Evolutionary conservation across 2,797 vertebrate genomes (phyloP).

Genomic region (Crocidura indochinensis): DNA sequence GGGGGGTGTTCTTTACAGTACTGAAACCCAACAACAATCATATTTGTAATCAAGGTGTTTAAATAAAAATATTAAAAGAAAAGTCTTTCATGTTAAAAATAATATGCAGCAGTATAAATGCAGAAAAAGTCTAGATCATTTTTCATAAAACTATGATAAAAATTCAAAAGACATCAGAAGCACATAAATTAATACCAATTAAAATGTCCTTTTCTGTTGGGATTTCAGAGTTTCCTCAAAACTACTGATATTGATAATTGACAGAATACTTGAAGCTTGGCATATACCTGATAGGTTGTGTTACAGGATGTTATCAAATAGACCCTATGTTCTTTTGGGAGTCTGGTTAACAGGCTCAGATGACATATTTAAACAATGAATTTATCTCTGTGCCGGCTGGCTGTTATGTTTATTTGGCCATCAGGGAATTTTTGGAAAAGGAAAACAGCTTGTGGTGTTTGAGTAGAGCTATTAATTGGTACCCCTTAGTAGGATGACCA

Average conservation of each 20-base stretch:
- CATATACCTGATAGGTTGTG: conserved; percentile 13
- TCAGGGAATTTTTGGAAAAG: conserved; percentile 68
- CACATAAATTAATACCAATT: conserved; percentile 11
- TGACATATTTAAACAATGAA: conserved; percentile 59
- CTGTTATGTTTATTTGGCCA: conserved; percentile 69
- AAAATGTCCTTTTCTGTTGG: conserved; percentile 9
- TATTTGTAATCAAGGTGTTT: too few relatives aligned
- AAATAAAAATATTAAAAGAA: too few relatives aligned
- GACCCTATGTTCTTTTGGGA: conserved; percentile 42
- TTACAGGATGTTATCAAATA: conserved; percentile 50
- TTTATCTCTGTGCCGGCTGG: conserved; percentile 61
- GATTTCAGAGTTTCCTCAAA: conserved; percentile 33
- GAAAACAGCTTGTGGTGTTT: conserved; percentile 73
- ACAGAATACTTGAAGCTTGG: conserved; percentile 26
- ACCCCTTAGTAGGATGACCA: conserved; percentile 50
- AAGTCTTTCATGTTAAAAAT: conserved; percentile 22
- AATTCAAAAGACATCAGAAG: conserved; percentile 2
- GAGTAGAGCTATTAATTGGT: conserved; percentile 67
- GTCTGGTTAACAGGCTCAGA: conserved; percentile 61
- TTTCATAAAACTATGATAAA: background rate
- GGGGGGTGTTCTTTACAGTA: too few relatives aligned
- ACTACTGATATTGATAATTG: conserved; percentile 7
- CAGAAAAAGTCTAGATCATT: background rate
- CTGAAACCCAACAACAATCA: too few relatives aligned
- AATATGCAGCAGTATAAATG: background rate